Evolutionary conservation across 2,113 vertebrate species (phyloP).

Genomic region (Leiothrix lutea): DNA sequence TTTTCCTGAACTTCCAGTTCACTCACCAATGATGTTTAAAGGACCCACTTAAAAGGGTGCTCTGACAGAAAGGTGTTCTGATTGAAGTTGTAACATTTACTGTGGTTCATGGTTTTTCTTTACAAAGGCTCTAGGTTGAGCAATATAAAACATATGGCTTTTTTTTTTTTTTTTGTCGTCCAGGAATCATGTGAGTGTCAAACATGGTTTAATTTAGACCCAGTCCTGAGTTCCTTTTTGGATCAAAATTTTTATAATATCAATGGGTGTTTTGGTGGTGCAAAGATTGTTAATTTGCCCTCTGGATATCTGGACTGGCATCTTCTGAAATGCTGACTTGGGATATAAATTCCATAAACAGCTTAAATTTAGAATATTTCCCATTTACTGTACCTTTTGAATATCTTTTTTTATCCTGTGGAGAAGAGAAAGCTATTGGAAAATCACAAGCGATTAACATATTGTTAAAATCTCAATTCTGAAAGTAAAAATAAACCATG

Average conservation of each 20-base stretch:
- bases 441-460: background rate
- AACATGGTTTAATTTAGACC: background rate
- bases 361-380: background rate
- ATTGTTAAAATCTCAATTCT: background rate
- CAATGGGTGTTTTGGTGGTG: background rate
- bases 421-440: background rate
- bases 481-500: slow-evolving; percentile 18
- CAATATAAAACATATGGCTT: background rate
- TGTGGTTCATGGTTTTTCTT: background rate
- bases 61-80: background rate
- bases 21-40: background rate
- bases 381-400: background rate
- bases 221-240: background rate
- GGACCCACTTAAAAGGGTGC: background rate
- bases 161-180: background rate
- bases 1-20: background rate
- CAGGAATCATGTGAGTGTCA: background rate
- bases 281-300: background rate
- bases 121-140: background rate
- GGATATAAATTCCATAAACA: background rate
- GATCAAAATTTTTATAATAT: background rate
- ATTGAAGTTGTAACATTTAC: background rate
- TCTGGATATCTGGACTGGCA: background rate
- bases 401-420: background rate
- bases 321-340: background rate